Evolutionary conservation across 2,888 invertebrate genomes (phyloP).

Genomic region (Eudasyphora cyanicolor): DNA sequence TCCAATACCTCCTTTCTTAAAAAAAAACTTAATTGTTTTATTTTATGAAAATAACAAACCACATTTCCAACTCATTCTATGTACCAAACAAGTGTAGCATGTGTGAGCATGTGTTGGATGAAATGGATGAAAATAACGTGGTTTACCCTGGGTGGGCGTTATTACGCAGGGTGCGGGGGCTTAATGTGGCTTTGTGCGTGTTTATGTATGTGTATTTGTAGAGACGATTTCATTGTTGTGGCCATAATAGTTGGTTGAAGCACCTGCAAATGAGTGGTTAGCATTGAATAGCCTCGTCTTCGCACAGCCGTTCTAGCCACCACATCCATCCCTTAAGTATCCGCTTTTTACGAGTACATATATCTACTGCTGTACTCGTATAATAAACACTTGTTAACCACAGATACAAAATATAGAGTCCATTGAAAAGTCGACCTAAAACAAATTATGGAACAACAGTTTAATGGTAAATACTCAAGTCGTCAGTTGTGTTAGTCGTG

Average conservation of each 20-base stretch:
- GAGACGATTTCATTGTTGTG: background rate
- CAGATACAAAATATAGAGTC: background rate
- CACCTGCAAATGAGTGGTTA: slow-evolving; percentile 31
- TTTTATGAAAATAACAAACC: background rate
- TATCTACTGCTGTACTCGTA: slow-evolving; percentile 12
- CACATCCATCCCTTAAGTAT: background rate
- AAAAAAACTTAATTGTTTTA: no score
- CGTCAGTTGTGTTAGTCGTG: slow-evolving; percentile 39
- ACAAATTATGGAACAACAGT: slow-evolving; percentile 52
- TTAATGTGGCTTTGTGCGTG: background rate
- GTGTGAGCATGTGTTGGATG: background rate
- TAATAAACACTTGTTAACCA: slow-evolving; percentile 67
- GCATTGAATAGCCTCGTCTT: slow-evolving; percentile 13
- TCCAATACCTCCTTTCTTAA: no score
- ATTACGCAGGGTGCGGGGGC: background rate
- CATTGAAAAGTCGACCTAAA: slow-evolving; percentile 23
- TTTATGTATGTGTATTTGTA: background rate
- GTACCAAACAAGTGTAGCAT: background rate
- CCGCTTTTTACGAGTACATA: no score
- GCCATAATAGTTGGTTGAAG: background rate
- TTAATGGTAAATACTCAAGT: slow-evolving; percentile 45
- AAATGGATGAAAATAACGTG: background rate
- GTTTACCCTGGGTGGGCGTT: background rate
- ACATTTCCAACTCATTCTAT: background rate
- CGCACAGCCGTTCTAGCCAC: background rate